Percentiles rank a stretch among this genome's conserved stretches.
Evolutionary conservation across 2,113 vertebrate species (phyloP).

Genomic region (Pseudorhombus dupliciocellatus): DNA sequence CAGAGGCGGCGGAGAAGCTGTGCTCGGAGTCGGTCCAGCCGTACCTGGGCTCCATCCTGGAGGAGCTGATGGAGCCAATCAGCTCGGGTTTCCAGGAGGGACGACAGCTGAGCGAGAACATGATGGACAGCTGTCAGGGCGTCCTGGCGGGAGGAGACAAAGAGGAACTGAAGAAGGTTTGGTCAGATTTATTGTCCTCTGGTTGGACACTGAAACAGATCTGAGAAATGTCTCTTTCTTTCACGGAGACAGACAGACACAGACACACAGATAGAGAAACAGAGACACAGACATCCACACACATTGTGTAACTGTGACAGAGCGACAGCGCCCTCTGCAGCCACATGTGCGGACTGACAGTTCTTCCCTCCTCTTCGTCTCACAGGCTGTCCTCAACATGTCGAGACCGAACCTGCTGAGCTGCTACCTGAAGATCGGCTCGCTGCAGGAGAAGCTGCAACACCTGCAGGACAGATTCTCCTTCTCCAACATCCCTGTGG

Average conservation of each 20-base stretch:
- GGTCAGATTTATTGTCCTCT: background rate
- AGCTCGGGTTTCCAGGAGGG: slow-evolving; percentile 89
- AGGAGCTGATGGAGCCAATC: slow-evolving; percentile 93
- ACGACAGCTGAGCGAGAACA: slow-evolving; percentile 82
- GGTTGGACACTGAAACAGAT: no score
- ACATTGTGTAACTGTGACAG: no score
- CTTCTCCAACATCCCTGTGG: slow-evolving; percentile 80
- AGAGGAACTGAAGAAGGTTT: slow-evolving; percentile 83
- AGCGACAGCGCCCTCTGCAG: no score
- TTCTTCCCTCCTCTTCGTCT: background rate
- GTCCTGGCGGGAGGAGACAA: slow-evolving; percentile 71
- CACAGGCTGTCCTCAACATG: slow-evolving; percentile 80
- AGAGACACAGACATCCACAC: no score
- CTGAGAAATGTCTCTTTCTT: no score
- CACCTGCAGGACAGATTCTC: slow-evolving; percentile 86
- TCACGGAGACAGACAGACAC: no score
- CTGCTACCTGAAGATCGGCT: slow-evolving; percentile 85
- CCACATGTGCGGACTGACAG: no score
- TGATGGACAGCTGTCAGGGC: slow-evolving; percentile 85
- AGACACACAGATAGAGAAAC: background rate
- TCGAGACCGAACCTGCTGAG: slow-evolving; percentile 83
- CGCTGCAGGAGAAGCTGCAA: slow-evolving; percentile 83
- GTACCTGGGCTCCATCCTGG: slow-evolving; percentile 86
- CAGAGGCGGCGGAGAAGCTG: slow-evolving; percentile 82
- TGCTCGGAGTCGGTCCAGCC: slow-evolving; percentile 86